Conservation (phyloP, 1,140 invertebrate genomes). For the Idris sp. region DNA sequence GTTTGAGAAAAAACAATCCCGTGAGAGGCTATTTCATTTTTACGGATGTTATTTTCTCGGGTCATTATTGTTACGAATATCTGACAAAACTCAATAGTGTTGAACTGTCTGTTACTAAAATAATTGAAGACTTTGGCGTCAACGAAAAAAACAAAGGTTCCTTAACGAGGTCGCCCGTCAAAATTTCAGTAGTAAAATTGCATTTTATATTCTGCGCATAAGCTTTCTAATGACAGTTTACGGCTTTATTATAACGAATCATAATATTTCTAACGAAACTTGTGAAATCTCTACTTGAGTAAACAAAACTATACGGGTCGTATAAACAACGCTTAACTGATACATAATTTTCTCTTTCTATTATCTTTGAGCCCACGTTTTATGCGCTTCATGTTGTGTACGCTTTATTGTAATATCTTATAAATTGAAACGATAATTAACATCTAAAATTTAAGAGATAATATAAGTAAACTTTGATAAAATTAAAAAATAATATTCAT, state of each 20-base stretch:
- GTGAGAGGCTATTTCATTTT: conserved; percentile 15
- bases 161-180: conserved; percentile 9
- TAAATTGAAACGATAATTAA: too few species aligned
- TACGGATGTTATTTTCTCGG: conserved; percentile 3
- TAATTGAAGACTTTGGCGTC: conserved; percentile 18
- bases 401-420: too few species aligned
- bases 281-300: conserved; percentile 6
- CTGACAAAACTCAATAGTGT: conserved; percentile 16
- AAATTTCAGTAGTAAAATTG: not conserved
- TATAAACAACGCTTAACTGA: conserved; percentile 9
- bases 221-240: conserved; percentile 22
- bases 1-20: conserved; percentile 3
- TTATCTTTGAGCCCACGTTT: conserved; percentile 8
- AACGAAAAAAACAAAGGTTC: conserved; percentile 15
- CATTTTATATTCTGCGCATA: conserved; percentile 2
- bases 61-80: conserved; percentile 4
- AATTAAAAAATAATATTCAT: too few species aligned
- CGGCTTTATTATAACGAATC: conserved; percentile 10
- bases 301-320: conserved; percentile 7
- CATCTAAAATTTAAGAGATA: too few species aligned
- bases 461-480: too few species aligned
- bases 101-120: conserved; percentile 14
- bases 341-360: conserved; percentile 10
- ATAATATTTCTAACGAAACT: conserved; percentile 11
- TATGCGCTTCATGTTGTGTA: not conserved